Percentiles rank a stretch among this genome's conserved stretches.
Evolutionary conservation across 2,888 invertebrate species (phyloP).

Genomic region (Pollenia amentaria): DNA sequence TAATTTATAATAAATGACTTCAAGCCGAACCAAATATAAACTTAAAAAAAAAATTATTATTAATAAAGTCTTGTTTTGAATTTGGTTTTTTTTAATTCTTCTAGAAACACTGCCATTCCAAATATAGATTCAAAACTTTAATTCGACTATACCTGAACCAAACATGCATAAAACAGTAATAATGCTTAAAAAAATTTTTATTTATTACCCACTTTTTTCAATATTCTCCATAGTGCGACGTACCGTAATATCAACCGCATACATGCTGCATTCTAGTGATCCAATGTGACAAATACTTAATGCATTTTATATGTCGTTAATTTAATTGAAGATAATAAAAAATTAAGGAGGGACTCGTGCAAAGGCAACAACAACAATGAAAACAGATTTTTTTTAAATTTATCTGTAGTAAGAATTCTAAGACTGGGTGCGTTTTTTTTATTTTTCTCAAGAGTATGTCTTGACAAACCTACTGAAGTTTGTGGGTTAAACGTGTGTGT

Average conservation of each 20-base stretch:
- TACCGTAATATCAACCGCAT: neutral
- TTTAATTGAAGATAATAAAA: constrained; percentile 49
- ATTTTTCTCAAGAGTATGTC: neutral
- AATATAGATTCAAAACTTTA: too few relatives aligned
- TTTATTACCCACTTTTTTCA: too few relatives aligned
- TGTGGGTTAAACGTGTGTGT: constrained; percentile 35
- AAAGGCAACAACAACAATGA: constrained; percentile 31
- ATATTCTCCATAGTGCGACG: neutral
- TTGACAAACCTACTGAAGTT: neutral
- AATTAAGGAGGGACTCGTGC: constrained; percentile 24
- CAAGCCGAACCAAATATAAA: too few relatives aligned
- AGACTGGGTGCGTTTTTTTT: constrained; percentile 61
- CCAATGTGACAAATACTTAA: constrained; percentile 48
- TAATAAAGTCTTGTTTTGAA: too few relatives aligned
- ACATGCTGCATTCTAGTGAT: neutral
- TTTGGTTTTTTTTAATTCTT: too few relatives aligned
- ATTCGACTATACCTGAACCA: too few relatives aligned
- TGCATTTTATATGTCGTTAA: constrained; percentile 62
- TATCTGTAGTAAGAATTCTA: constrained; percentile 24
- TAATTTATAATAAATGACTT: too few relatives aligned
- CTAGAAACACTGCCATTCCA: too few relatives aligned
- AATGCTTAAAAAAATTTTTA: too few relatives aligned
- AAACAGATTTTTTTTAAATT: constrained; percentile 19
- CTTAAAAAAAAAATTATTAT: too few relatives aligned
- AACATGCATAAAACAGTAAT: too few relatives aligned